Evolutionary conservation across 2,113 vertebrate genomes (phyloP), one percentile per base, ranked within the genome.

Genomic region (Campylomormyrus numenius): DNA sequence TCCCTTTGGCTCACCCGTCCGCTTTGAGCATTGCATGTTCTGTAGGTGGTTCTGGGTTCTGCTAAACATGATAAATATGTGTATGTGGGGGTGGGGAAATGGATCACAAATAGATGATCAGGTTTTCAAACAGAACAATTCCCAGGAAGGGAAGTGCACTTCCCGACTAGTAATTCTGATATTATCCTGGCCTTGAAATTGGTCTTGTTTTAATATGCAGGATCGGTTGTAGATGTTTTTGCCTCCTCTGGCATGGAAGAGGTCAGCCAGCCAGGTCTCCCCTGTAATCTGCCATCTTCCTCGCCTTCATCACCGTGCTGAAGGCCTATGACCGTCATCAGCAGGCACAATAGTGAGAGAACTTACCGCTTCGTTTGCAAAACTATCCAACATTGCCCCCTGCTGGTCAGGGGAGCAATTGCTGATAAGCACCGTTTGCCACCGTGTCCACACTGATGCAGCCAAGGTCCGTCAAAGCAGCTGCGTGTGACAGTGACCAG

Each of bases 351-450:
- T 10, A 5, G 24, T 11, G 13, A n/a, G n/a, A 27, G n/a, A 86
- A 86, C 1, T 50, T 86, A 1, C 21, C 1, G 4, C 4, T 85
- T 27, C 11, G 1, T 27, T 86, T 86, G 24, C n/a, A 86, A 86
- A 86, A 49, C 46, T 86, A 48, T 86, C 46, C 88, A 50, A 89
- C 46, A 77, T 70, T 19, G 46, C 66, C 88, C 70, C 88, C 88
- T 19, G 6, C 62, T 77, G 88, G 88, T 35, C 11, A 74, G 8
- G 17, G 58, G 31, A 1, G 10, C 42, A 52, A 50, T 17, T 31
- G 58, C 9, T 80, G 11, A 39, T 24, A 6, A 39, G 3, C 35
- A n/a, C n/a, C 2, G 5, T 42, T 42, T 7, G 39, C 74, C 35
- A 3, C 17, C 6, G 5, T 10, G 62, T 48, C 35, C 35, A 15